Percentiles rank a stretch among this genome's conserved stretches.
Conservation (phyloP, 1,140 invertebrate species). For the Globodera rostochiensis region DNA sequence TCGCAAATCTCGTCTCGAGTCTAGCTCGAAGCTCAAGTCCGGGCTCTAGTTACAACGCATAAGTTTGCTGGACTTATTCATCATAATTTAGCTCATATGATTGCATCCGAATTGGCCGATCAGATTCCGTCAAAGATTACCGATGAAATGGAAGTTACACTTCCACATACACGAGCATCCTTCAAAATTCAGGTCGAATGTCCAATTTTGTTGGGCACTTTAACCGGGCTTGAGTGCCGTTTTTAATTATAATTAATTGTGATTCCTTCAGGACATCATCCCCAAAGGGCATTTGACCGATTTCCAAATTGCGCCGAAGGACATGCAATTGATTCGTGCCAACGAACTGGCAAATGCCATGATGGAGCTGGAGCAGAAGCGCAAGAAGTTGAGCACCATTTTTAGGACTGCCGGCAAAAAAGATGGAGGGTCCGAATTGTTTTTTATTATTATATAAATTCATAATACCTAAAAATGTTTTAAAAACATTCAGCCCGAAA, state of each 20-base stretch:
- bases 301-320: constrained; percentile 57
- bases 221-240: neutral
- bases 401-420: neutral
- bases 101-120: constrained; percentile 62
- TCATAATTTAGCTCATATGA: constrained; percentile 21
- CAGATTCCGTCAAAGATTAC: constrained; percentile 52
- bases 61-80: neutral
- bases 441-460: neutral
- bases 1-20: too few species aligned
- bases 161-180: constrained; percentile 64
- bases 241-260: neutral
- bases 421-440: neutral
- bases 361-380: constrained; percentile 17
- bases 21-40: too few species aligned
- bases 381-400: constrained; percentile 10
- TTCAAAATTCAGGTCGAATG: constrained; percentile 63
- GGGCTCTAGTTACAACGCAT: too few species aligned
- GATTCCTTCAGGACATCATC: constrained; percentile 55
- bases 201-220: neutral
- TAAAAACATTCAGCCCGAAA: neutral
- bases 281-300: constrained; percentile 61
- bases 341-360: constrained; percentile 49
- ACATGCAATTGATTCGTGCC: constrained; percentile 62
- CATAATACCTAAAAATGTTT: too few species aligned
- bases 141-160: constrained; percentile 39